phyloP scores from a whole-genome alignment of 2,113 vertebrate species.

The Toxotes chatareus region DNA sequence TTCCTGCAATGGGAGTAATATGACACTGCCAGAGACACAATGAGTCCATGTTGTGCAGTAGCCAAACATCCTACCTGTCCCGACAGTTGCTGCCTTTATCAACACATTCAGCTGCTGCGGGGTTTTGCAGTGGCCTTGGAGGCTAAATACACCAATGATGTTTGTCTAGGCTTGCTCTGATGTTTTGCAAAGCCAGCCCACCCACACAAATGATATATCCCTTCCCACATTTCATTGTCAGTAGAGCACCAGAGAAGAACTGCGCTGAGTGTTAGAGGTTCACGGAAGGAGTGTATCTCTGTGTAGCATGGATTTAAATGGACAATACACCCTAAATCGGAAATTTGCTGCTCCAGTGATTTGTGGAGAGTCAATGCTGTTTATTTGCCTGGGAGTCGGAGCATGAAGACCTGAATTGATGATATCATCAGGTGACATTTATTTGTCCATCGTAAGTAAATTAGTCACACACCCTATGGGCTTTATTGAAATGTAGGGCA shows the following conservation, averaged over 20 bases:
- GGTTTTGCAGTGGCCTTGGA: constrained; percentile 33
- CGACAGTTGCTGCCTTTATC: constrained; percentile 44
- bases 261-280: neutral
- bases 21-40: constrained; percentile 69
- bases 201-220: constrained; percentile 30
- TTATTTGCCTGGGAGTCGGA: constrained; percentile 2
- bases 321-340: neutral
- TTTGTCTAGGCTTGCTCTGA: constrained; percentile 45
- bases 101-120: constrained; percentile 21
- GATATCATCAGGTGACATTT: neutral
- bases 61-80: constrained; percentile 54
- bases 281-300: neutral
- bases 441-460: constrained; percentile 2
- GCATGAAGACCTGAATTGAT: neutral
- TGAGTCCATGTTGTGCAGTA: constrained; percentile 56
- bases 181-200: constrained; percentile 45
- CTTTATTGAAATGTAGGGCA: constrained; percentile 16
- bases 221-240: constrained; percentile 14
- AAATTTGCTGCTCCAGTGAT: constrained; percentile 14
- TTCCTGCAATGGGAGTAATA: constrained; percentile 61
- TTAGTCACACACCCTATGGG: neutral
- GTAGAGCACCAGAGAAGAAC: constrained; percentile 8
- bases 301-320: constrained; percentile 11
- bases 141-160: constrained; percentile 28
- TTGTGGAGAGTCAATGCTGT: neutral